Evolutionary conservation across 2,888 invertebrate species (phyloP), one percentile per base, ranked within the genome.

Genomic region (Copidosoma aretas): DNA sequence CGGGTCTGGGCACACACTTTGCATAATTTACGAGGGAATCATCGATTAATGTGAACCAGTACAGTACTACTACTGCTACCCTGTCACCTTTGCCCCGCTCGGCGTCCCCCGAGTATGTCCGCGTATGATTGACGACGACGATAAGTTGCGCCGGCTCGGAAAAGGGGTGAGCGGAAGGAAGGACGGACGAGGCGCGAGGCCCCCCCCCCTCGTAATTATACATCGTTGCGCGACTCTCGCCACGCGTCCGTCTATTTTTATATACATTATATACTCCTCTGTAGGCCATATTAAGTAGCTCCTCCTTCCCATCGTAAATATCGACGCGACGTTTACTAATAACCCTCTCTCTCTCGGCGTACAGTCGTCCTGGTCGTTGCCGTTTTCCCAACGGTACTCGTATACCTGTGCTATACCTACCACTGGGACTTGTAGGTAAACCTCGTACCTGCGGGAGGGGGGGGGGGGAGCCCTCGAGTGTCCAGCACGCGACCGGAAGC

Each of bases 401-500:
- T n/a, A n/a, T n/a, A n/a, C n/a, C n/a, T n/a, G n/a, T n/a, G n/a
- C n/a, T n/a, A n/a, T n/a, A n/a, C n/a, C n/a, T n/a, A n/a, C n/a
- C n/a, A n/a, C n/a, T 32, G 32, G 32, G 32, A 32, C 32, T 32
- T 8, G 3, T 5, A 32, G 32, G 32, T 32, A 32, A 32, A 32
- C 32, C 32, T 32, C 32, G 32, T 17, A 46, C 12, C 32, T n/a
- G n/a, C n/a, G n/a, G n/a, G n/a, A n/a, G n/a, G n/a, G n/a, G n/a
- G n/a, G n/a, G n/a, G 32, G 25, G 46, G 58, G 46, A 24, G 17
- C 63, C 24, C 63, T 54, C 64, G 67, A 14, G 53, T 67, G 74
- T 74, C 75, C 32, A 32, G 32, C 76, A 77, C 77, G 77, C 73
- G 76, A 74, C 76, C 77, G 77, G 76, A 77, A 74, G 60, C 70